Percentiles rank a stretch among this genome's conserved stretches.
Conservation (phyloP, 1,140 invertebrate genomes). For the Idris sp. region DNA sequence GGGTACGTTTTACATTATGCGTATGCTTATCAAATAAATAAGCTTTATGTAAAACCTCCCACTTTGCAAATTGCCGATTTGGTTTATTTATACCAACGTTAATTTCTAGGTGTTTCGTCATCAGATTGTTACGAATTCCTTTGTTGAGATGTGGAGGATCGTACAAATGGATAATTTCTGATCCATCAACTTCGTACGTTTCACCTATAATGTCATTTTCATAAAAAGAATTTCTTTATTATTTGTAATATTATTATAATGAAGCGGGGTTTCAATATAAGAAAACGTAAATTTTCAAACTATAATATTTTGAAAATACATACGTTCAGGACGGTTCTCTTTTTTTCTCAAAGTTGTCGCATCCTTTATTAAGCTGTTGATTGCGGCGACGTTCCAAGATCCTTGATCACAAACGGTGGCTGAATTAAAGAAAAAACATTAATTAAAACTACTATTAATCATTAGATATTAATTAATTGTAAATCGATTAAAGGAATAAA, state of each 20-base stretch:
- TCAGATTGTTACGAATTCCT: constrained; percentile 17
- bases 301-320: neutral
- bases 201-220: too few species aligned
- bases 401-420: constrained; percentile 7
- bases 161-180: constrained; percentile 2
- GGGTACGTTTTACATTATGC: neutral
- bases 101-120: constrained; percentile 13
- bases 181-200: neutral
- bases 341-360: neutral
- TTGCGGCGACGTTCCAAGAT: neutral
- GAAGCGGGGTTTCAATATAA: too few species aligned
- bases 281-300: neutral
- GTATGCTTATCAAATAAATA: constrained; percentile 19
- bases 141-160: constrained; percentile 13
- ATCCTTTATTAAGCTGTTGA: neutral
- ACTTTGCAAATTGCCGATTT: constrained; percentile 7
- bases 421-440: constrained; percentile 4
- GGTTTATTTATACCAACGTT: neutral
- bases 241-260: neutral
- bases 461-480: too few species aligned
- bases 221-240: constrained; percentile 1
- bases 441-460: neutral
- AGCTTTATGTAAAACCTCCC: constrained; percentile 1
- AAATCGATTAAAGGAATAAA: too few species aligned
- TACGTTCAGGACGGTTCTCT: neutral